Evolutionary conservation across 92 coral and sea anemone genomes (phyloP).

Genomic region (Porites evermanni): DNA sequence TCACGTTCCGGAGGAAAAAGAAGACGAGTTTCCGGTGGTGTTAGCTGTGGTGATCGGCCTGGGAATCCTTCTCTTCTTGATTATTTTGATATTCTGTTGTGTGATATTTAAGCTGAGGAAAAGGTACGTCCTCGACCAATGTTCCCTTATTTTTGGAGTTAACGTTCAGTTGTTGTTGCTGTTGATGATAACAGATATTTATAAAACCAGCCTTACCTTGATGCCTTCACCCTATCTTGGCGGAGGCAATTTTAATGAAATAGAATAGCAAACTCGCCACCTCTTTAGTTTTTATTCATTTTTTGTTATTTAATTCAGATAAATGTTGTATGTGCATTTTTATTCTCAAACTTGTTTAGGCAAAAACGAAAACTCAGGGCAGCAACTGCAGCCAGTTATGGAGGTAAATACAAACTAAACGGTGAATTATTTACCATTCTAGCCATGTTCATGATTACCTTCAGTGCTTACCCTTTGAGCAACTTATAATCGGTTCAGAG

Average conservation of each 20-base stretch:
- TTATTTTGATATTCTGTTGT: constrained; percentile 84
- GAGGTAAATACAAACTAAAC: constrained; percentile 34
- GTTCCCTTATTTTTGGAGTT: too few species aligned
- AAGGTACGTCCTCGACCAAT: constrained; percentile 48
- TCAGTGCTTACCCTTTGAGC: too few species aligned
- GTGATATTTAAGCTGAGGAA: constrained; percentile 82
- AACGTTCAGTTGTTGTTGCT: too few species aligned
- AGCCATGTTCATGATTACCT: too few species aligned
- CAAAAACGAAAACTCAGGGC: constrained; percentile 85
- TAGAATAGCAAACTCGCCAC: too few species aligned
- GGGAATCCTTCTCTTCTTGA: constrained; percentile 64
- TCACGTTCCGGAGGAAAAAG: constrained; percentile 52
- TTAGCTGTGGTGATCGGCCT: constrained; percentile 83
- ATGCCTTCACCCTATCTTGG: too few species aligned
- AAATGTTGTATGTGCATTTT: too few species aligned
- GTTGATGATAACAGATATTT: too few species aligned
- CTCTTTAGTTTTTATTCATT: neutral
- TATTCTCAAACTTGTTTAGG: constrained; percentile 29
- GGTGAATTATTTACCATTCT: too few species aligned
- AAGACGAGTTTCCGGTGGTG: constrained; percentile 57
- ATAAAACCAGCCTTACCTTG: too few species aligned
- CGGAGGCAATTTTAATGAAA: too few species aligned
- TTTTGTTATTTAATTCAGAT: neutral
- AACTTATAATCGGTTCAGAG: too few species aligned
- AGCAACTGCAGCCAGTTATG: constrained; percentile 82